Percentiles rank a stretch among this genome's conserved stretches.
These are phyloP conservation scores for Spisula solida DNA, from an alignment of 2,888 invertebrate species.

Conservation along the genomic window DNA sequence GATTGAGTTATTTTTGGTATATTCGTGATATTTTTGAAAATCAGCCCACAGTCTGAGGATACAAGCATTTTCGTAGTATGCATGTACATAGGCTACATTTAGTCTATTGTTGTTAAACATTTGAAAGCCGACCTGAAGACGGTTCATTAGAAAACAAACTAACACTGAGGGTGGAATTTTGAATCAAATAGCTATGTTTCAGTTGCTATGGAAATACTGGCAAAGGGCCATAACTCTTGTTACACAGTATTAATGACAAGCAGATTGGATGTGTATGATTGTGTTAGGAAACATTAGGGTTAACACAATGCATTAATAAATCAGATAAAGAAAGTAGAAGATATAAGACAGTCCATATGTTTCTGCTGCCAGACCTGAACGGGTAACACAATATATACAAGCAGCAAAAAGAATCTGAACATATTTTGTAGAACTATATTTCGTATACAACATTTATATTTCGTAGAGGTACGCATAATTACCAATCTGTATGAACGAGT, in stretches of 20 bases:
- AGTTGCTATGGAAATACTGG: slow-evolving; percentile 68
- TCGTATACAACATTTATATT: background rate
- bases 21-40: slow-evolving; percentile 52
- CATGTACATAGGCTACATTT: background rate
- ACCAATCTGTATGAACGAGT: no score
- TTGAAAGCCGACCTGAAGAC: background rate
- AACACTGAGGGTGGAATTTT: slow-evolving; percentile 52
- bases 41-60: slow-evolving; percentile 1
- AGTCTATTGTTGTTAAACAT: background rate
- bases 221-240: slow-evolving; percentile 71
- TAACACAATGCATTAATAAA: slow-evolving; percentile 21
- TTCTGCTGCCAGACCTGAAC: background rate
- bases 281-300: slow-evolving; percentile 33
- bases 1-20: slow-evolving; percentile 42
- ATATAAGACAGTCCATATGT: slow-evolving; percentile 15
- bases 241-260: slow-evolving; percentile 46
- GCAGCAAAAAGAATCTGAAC: background rate
- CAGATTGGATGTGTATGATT: slow-evolving; percentile 35
- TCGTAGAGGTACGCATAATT: no score
- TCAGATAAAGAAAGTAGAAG: background rate
- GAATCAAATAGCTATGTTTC: slow-evolving; percentile 44
- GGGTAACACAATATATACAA: background rate
- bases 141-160: slow-evolving; percentile 3
- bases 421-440: background rate
- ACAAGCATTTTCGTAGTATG: background rate